phyloP scores from a whole-genome alignment of 2,797 vertebrate genomes.

The Semaprochilodus insignis region DNA sequence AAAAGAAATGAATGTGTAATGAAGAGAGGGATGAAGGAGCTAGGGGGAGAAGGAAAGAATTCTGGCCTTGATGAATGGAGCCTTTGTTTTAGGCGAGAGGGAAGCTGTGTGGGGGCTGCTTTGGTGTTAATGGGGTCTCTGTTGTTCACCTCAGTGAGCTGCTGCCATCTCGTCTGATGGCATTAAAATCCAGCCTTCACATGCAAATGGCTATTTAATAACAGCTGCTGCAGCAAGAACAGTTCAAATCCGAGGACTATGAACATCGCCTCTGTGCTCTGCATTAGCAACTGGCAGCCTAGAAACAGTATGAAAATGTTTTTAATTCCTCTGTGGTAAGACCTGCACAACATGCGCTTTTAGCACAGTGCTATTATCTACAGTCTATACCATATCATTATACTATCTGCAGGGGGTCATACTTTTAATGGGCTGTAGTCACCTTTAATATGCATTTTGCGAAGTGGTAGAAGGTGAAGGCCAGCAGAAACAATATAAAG shows the following conservation, averaged over 20 bases:
- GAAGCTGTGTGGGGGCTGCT: constrained; percentile 27
- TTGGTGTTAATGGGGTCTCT: constrained; percentile 56
- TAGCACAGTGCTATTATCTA: constrained; percentile 17
- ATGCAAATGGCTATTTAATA: constrained; percentile 56
- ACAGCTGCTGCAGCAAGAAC: constrained; percentile 39
- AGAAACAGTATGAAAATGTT: background rate
- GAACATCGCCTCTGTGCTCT: constrained; percentile 15
- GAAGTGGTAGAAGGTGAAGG: background rate
- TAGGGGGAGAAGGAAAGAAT: background rate
- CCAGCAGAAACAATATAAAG: background rate
- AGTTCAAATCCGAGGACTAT: constrained; percentile 45
- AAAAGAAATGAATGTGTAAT: constrained; percentile 45
- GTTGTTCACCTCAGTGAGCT: constrained; percentile 49
- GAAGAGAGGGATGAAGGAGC: constrained; percentile 33
- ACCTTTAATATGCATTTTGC: constrained; percentile 30
- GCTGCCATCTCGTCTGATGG: constrained; percentile 39
- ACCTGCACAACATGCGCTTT: constrained; percentile 8
- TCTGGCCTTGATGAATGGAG: constrained; percentile 40
- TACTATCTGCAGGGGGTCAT: constrained; percentile 11
- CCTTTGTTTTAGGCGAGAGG: constrained; percentile 38
- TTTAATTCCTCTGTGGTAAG: constrained; percentile 7
- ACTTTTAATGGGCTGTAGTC: constrained; percentile 5
- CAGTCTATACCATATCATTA: background rate
- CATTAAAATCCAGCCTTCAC: constrained; percentile 48
- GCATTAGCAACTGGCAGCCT: background rate